Evolutionary conservation across 2,888 invertebrate species (phyloP).

Genomic region (Dicycla oo): DNA sequence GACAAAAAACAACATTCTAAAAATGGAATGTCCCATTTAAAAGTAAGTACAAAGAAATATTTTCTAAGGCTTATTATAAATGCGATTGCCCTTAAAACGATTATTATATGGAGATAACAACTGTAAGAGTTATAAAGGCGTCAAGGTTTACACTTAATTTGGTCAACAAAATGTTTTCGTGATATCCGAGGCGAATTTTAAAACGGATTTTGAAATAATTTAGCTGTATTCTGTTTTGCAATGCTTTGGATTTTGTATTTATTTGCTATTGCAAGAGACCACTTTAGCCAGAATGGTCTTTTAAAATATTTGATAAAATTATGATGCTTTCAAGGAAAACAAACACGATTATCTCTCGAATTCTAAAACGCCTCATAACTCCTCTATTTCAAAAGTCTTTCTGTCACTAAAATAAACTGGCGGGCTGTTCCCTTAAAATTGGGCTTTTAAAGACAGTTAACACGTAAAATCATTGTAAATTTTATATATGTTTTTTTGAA

Average conservation of each 20-base stretch:
- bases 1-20: slow-evolving; percentile 12
- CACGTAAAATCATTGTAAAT: slow-evolving; percentile 5
- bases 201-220: slow-evolving; percentile 12
- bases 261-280: slow-evolving; percentile 4
- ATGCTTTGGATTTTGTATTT: slow-evolving; percentile 17
- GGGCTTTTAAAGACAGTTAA: neutral
- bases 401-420: slow-evolving; percentile 1
- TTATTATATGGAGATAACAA: slow-evolving; percentile 25
- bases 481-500: neutral
- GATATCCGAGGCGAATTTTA: slow-evolving; percentile 5
- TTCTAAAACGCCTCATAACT: slow-evolving; percentile 30
- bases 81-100: slow-evolving; percentile 50
- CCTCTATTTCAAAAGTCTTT: neutral
- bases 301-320: slow-evolving; percentile 16
- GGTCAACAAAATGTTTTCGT: slow-evolving; percentile 1
- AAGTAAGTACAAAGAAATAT: slow-evolving; percentile 44
- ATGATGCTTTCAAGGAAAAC: slow-evolving; percentile 1
- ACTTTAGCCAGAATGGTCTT: slow-evolving; percentile 5
- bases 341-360: slow-evolving; percentile 21
- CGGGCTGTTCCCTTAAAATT: neutral
- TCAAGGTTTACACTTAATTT: slow-evolving; percentile 5
- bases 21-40: slow-evolving; percentile 55
- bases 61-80: slow-evolving; percentile 35
- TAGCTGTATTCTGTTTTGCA: slow-evolving; percentile 4
- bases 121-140: slow-evolving; percentile 17